These are phyloP conservation scores for Sebastes nivosus DNA, from an alignment of 2,797 vertebrate species.

Conservation along the genomic window DNA sequence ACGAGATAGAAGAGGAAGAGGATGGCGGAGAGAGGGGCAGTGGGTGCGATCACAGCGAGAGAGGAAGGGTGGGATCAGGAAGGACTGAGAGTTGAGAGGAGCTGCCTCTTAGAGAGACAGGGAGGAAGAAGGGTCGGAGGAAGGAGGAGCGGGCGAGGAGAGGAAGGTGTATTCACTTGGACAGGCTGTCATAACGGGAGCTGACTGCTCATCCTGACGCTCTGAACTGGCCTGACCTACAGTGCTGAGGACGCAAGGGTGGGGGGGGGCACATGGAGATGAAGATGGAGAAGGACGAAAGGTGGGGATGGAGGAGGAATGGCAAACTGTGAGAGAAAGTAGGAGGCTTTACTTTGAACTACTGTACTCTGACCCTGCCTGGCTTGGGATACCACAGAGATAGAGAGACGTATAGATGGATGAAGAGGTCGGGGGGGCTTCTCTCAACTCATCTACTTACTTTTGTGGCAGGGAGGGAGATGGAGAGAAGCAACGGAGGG, in stretches of 20 bases:
- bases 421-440: background rate
- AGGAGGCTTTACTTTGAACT: constrained; percentile 26
- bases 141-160: constrained; percentile 27
- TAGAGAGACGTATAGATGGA: background rate
- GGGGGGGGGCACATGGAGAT: background rate
- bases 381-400: background rate
- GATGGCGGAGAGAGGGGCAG: constrained; percentile 27
- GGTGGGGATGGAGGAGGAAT: background rate
- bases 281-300: constrained; percentile 10
- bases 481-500: background rate
- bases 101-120: constrained; percentile 26
- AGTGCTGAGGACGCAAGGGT: constrained; percentile 12
- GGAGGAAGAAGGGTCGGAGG: constrained; percentile 15
- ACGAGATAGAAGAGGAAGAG: constrained; percentile 37
- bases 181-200: constrained; percentile 79
- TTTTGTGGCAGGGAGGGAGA: background rate
- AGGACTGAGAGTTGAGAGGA: constrained; percentile 18
- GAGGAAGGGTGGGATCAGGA: constrained; percentile 11
- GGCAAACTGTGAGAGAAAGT: constrained; percentile 21
- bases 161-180: constrained; percentile 71
- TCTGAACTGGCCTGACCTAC: constrained; percentile 57
- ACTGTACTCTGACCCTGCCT: constrained; percentile 1
- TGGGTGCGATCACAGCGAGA: constrained; percentile 24
- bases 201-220: constrained; percentile 63
- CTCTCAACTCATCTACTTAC: constrained; percentile 21